Evolutionary conservation across 2,113 vertebrate genomes (phyloP), one percentile per base, ranked within the genome.

Genomic region (Daphoenositta chrysoptera): DNA sequence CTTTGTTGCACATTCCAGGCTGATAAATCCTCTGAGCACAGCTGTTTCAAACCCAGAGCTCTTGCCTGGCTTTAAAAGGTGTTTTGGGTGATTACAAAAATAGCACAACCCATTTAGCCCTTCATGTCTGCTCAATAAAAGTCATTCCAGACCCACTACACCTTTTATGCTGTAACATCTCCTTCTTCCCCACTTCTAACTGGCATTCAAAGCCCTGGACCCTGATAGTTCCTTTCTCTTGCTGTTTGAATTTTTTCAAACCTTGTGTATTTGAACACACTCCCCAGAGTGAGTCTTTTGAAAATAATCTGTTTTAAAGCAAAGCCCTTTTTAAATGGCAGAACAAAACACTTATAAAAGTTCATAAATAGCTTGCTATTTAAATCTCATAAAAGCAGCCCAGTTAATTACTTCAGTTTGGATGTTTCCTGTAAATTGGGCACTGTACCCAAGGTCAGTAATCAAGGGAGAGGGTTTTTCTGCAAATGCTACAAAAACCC

Each of bases 331-430:
- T 95, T 81, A 97, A 97, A 97, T 70, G 77, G 91, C 92, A 93
- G 95, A 96, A 97, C 95, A 97, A 97, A 98, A 97, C 96, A 96
- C 97, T 95, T 97, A 93, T 94, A 90, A 95, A 97, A 97, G 97
- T 97, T 97, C 98, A 97, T 95, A 91, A 97, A 95, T 82, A 90
- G 81, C 96, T 97, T 80, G 87, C 97, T 98, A 97, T 98, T 98
- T 98, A 97, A 97, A 97, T 97, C 97, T 96, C 97, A 97, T 98
- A 91, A 98, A 98, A 98, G 97, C 94, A 48, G 30, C 86, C 96
- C 69, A 94, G 95, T 98, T 98, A 98, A 98, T 98, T 98, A 97
- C 97, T 98, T 96, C 96, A 90, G 93, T 97, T 97, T 89, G 96
- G 96, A 98, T 87, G 94, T 94, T 95, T 96, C 97, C 71, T 97